A percentile compares a stretch with the other conserved stretches of the same genome.
Conservation (phyloP, 1,140 invertebrate genomes). For the Adelges cooleyi region DNA sequence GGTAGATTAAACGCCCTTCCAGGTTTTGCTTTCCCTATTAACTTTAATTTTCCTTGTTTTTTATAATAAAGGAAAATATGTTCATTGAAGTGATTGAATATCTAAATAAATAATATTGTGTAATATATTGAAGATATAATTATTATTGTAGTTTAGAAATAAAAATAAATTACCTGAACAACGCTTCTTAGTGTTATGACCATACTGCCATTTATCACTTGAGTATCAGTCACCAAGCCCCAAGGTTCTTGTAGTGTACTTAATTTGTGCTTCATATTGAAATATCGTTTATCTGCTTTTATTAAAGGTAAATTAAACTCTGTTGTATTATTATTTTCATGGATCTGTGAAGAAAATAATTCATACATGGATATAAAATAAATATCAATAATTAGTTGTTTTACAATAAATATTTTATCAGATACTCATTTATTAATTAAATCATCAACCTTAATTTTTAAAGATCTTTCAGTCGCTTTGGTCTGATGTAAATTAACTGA, state of each 20-base stretch:
- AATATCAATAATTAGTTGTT: too few species aligned
- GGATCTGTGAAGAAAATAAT: too few species aligned
- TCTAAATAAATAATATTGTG: slow-evolving; percentile 41
- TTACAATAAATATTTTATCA: too few species aligned
- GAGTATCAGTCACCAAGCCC: slow-evolving; percentile 61
- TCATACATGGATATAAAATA: too few species aligned
- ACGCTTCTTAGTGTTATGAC: slow-evolving; percentile 59
- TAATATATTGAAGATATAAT: background rate
- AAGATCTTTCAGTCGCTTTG: slow-evolving; percentile 1
- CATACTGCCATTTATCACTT: slow-evolving; percentile 55
- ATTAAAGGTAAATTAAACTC: slow-evolving; percentile 52
- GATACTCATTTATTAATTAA: too few species aligned
- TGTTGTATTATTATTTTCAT: slow-evolving; percentile 15
- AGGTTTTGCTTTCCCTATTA: slow-evolving; percentile 55
- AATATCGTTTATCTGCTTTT: slow-evolving; percentile 78
- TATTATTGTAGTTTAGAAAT: background rate
- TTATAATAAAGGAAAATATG: slow-evolving; percentile 74
- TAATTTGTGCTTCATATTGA: slow-evolving; percentile 51
- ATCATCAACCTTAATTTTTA: slow-evolving; percentile 26
- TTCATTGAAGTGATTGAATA: slow-evolving; percentile 72
- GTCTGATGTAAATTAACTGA: slow-evolving; percentile 15
- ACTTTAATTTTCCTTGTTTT: slow-evolving; percentile 56
- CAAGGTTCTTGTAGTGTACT: slow-evolving; percentile 52
- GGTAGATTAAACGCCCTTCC: slow-evolving; percentile 63
- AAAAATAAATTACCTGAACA: slow-evolving; percentile 58